Conservation (phyloP, 2,888 invertebrate genomes). For the Cataglyphis rosenhaueri region DNA sequence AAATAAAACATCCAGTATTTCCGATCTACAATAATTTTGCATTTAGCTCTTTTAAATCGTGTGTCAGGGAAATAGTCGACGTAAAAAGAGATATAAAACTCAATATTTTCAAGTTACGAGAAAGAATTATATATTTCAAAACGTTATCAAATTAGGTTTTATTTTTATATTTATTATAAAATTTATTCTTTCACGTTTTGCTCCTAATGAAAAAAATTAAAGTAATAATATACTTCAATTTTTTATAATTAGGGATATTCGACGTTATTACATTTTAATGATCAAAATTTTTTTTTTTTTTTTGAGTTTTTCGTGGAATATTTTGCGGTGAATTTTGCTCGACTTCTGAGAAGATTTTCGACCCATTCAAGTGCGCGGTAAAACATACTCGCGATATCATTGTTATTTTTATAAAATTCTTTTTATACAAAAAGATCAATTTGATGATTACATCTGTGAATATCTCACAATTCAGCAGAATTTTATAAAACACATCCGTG, state of each 20-base stretch:
- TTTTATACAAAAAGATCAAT: not conserved
- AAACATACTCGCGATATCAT: conserved; percentile 17
- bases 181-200: not conserved
- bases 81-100: not conserved
- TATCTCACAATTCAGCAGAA: not conserved
- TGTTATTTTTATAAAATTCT: conserved; percentile 24
- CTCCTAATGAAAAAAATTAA: not conserved
- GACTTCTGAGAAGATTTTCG: not conserved
- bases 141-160: not conserved
- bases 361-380: not conserved
- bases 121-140: not conserved
- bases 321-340: not conserved
- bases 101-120: not conserved
- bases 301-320: not conserved
- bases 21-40: conserved; percentile 40
- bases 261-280: not conserved
- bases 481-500: not conserved
- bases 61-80: not conserved
- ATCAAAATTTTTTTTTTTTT: not conserved
- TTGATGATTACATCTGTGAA: not conserved
- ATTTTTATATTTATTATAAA: not conserved
- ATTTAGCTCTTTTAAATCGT: not conserved
- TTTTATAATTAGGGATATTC: not conserved
- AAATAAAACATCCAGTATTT: conserved; percentile 68
- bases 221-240: not conserved